Evolutionary conservation across 2,888 invertebrate genomes (phyloP), one percentile per base, ranked within the genome.

Genomic region (Mactromeris polynyma): DNA sequence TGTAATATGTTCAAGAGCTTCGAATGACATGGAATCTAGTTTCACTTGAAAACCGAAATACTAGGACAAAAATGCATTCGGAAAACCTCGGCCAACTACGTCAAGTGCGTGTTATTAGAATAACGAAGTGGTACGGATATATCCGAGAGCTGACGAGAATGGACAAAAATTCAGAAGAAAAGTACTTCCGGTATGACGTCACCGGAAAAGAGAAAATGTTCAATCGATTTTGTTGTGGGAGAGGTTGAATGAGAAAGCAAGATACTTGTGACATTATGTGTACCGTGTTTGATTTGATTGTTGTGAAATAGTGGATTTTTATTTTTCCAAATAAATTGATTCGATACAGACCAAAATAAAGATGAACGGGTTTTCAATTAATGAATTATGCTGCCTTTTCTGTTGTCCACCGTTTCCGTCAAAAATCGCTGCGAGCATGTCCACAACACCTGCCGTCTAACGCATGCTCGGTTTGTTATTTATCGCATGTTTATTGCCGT

Each of bases 391-490:
- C 98, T 99, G 99, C 97, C 98, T 99, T 97, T 99, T 99, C 97
- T 99, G 99, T 98, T 99, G 99, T 97, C 99, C 99, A 96, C 99
- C 99, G 96, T 99, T 99, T 97, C 99, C 99, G 95, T 99, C 99
- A 95, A 98, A 98, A 97, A 99, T 99, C 96, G 99, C 99, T 96
- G 99, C 99, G 95, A 99, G n/a, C n/a, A n/a, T n/a, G n/a, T n/a
- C n/a, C n/a, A n/a, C n/a, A n/a, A n/a, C n/a, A n/a, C n/a, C n/a
- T n/a, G n/a, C n/a, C n/a, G n/a, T n/a, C n/a, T n/a, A n/a, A n/a
- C n/a, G n/a, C n/a, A n/a, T n/a, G n/a, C n/a, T n/a, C n/a, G n/a
- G n/a, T n/a, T n/a, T n/a, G n/a, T n/a, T n/a, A n/a, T n/a, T n/a
- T n/a, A n/a, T n/a, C n/a, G n/a, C n/a, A n/a, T n/a, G n/a, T n/a